Evolutionary conservation across 1,140 invertebrate species (phyloP).

Genomic region (Chironomus striatipennis): DNA sequence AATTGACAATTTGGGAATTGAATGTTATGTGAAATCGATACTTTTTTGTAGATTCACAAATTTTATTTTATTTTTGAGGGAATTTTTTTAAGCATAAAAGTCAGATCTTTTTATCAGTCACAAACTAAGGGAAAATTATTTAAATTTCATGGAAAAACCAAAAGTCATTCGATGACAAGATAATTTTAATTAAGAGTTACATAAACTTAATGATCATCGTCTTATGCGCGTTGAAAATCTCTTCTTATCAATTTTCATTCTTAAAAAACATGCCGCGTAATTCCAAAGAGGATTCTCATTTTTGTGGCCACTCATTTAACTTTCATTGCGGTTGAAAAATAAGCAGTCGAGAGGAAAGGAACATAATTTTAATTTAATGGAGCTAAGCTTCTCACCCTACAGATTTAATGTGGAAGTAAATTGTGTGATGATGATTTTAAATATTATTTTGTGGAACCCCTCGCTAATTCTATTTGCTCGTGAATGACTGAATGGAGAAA

Average conservation of each 20-base stretch:
- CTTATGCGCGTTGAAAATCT: not conserved
- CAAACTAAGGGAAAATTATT: too few species aligned
- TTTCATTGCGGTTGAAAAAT: not conserved
- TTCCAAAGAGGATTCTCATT: not conserved
- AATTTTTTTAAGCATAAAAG: too few species aligned
- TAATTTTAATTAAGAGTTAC: not conserved
- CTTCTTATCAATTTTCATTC: not conserved
- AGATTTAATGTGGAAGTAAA: too few species aligned
- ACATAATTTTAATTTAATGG: not conserved
- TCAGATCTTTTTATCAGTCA: too few species aligned
- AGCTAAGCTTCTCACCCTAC: too few species aligned
- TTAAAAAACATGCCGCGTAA: slow-evolving; percentile 1
- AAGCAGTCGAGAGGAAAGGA: not conserved
- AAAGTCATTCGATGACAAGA: not conserved
- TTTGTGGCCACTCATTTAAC: not conserved
- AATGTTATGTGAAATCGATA: too few species aligned
- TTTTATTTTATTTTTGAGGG: too few species aligned
- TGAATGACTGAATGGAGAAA: not conserved
- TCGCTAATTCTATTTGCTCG: too few species aligned
- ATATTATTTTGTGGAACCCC: too few species aligned
- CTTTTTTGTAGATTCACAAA: too few species aligned
- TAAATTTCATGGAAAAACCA: not conserved
- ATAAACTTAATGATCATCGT: not conserved
- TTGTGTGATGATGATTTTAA: too few species aligned
- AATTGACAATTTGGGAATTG: too few species aligned